Base-by-base conservation (phyloP, 2,888 invertebrate genomes). In the Mythimna loreyi region DNA sequence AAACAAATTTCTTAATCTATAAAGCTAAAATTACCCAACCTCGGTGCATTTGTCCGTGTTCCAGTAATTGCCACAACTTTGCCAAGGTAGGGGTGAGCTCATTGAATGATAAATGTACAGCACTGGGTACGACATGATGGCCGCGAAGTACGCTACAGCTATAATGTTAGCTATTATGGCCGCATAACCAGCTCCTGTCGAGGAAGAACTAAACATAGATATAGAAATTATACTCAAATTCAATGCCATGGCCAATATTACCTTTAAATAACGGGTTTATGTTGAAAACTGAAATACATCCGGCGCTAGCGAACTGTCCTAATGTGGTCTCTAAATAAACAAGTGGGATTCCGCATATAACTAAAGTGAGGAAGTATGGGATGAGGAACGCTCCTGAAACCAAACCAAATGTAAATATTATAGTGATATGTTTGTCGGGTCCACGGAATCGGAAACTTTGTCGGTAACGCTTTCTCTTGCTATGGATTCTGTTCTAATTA, bases 231-330 rank as follows among this genome's bases (percentile, higher is more conserved):
- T 59, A 78, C 66, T 55, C 59, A 60, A 76, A 68, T 8, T 60
- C 60, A 66, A 56, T 72, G 64, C 30, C 53, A 65, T 55, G 43
- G 47, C 47, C 58, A 61, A 57, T 71, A 79, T 80, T 93, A 98
- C 98, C 99, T 97, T 98, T 99, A 88, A 99, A 97, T 53, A 99
- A 92, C 1, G 99, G 98, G 65, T 97, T 97, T 85, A 98, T 97
- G 82, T 97, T 97, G 94, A 98, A 98, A 78, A 98, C 96, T 25
- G 97, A 97, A 78, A 98, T 97, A 82, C 98, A 98, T 80, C 98
- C 98, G 47, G 97, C 97, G 84, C 97, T 97, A 36, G 98, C 96
- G 92, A 98, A 98, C 89, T 99, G 99, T 23, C 99, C 99, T 84
- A 99, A 96, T 1, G 97, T 97, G 0, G 98, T 97, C 93, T 99